These are phyloP conservation scores for Ictidomys tridecemlineatus DNA, from an alignment of 2,113 vertebrate genomes.

Conservation along the genomic window DNA sequence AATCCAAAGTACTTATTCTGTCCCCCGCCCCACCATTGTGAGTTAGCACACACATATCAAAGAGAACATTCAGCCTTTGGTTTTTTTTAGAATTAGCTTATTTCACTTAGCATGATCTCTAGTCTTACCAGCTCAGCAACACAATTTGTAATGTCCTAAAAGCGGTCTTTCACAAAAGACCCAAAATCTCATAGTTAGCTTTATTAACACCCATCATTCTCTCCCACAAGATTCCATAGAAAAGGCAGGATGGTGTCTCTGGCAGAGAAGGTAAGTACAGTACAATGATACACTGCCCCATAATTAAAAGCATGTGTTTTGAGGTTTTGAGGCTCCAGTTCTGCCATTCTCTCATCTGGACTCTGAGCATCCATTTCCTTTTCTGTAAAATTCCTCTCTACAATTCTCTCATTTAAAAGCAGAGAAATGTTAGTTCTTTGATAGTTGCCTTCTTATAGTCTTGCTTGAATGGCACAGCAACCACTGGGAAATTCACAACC, in stretches of 20 bases:
- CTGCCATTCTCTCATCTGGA: background rate
- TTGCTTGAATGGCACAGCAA: conserved; percentile 39
- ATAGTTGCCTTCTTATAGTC: conserved; percentile 36
- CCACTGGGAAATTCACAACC: conserved; percentile 16
- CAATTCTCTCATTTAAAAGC: conserved; percentile 37
- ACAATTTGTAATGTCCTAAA: background rate
- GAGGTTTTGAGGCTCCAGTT: background rate
- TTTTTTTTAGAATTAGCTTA: too few species aligned
- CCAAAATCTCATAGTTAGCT: background rate
- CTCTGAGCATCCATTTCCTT: background rate
- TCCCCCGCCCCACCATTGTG: too few species aligned
- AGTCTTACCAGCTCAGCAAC: background rate
- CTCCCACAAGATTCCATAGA: background rate
- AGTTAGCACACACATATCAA: too few species aligned
- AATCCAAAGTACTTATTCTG: too few species aligned
- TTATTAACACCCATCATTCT: background rate
- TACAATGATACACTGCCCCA: background rate
- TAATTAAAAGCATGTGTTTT: background rate
- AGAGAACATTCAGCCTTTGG: too few species aligned
- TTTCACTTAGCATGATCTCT: background rate
- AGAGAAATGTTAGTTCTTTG: background rate
- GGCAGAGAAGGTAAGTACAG: background rate
- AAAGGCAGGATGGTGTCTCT: background rate
- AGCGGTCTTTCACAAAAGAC: background rate
- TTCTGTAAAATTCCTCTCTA: background rate